Percentiles rank a stretch among this genome's conserved stretches.
Conservation (phyloP, 2,113 vertebrate genomes). For the Oriolus oriolus region DNA sequence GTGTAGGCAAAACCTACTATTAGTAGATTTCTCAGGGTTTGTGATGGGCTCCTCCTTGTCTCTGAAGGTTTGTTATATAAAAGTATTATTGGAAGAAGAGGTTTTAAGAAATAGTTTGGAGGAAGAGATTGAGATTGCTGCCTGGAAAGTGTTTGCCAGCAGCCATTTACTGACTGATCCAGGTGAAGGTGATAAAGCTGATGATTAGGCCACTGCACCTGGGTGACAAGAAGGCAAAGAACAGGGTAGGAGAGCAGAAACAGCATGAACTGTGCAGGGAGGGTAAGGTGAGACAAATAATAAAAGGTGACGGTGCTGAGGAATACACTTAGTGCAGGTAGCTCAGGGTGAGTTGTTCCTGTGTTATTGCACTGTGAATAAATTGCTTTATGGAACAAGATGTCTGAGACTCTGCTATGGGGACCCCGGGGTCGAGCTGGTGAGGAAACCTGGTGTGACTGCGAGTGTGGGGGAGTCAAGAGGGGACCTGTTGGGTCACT, state of each 20-base stretch:
- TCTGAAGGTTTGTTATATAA: not conserved
- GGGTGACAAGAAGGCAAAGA: not conserved
- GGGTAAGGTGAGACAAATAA: not conserved
- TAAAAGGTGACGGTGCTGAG: not conserved
- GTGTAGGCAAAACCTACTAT: not conserved
- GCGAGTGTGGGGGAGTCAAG: not conserved
- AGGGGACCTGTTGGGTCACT: not conserved
- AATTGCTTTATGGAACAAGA: not conserved
- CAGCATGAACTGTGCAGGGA: not conserved
- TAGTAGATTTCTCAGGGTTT: not conserved
- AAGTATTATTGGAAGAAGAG: not conserved
- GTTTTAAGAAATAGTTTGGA: not conserved
- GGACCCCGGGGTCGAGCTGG: accelerated
- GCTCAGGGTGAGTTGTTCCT: not conserved
- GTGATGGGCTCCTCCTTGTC: not conserved
- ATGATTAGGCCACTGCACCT: not conserved
- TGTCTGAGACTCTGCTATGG: not conserved
- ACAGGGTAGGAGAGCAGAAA: not conserved
- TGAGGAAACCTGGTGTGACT: not conserved
- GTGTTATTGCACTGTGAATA: not conserved
- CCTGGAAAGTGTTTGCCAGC: not conserved
- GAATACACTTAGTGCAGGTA: not conserved
- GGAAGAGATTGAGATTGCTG: not conserved
- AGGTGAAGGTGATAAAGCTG: not conserved
- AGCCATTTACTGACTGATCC: not conserved